Evolutionary conservation across 2,797 vertebrate species (phyloP).

Genomic region (Manis pentadactyla): DNA sequence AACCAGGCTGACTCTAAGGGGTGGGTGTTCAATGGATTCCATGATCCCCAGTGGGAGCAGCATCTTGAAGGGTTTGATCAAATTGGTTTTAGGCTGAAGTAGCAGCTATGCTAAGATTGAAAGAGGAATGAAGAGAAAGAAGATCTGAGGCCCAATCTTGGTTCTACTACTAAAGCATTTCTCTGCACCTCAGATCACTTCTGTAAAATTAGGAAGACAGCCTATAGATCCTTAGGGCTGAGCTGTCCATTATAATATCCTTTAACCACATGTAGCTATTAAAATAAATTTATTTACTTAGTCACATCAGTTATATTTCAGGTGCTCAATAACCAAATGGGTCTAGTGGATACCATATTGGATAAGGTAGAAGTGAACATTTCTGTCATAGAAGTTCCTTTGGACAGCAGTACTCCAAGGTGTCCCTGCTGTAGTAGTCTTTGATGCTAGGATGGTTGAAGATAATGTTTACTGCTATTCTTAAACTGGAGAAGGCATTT

Average conservation of each 20-base stretch:
- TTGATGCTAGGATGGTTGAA: background rate
- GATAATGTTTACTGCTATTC: background rate
- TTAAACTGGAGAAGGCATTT: background rate
- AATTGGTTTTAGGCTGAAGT: background rate
- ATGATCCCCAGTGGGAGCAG: background rate
- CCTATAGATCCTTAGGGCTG: background rate
- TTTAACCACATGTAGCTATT: background rate
- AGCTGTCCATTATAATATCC: background rate
- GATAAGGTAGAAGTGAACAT: background rate
- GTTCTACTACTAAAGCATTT: background rate
- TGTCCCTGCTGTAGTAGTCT: background rate
- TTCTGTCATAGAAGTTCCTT: background rate
- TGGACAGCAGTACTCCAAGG: background rate
- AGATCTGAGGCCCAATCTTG: background rate
- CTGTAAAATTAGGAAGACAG: background rate
- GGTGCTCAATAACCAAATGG: background rate
- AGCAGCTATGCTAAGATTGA: background rate
- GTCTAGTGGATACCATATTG: background rate
- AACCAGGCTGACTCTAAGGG: background rate
- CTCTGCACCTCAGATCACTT: background rate
- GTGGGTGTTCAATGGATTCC: background rate
- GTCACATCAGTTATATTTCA: background rate
- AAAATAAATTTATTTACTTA: background rate
- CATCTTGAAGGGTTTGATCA: background rate
- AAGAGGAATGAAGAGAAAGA: background rate